phyloP scores from a whole-genome alignment of 2,113 vertebrate species.

The Pachyramphus minor region DNA sequence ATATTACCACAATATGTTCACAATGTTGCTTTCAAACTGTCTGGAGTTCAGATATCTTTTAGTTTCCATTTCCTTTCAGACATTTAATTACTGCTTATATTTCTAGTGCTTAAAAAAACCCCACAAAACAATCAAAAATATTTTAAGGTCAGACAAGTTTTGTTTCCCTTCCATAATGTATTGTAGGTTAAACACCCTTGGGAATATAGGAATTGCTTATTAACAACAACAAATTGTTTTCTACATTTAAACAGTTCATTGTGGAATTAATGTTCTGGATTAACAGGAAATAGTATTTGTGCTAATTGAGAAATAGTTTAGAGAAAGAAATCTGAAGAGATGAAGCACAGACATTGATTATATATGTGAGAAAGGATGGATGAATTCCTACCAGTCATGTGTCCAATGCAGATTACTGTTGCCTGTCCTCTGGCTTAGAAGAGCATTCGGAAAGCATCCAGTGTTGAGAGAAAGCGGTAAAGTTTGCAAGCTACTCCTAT shows the following conservation, averaged over 20 bases:
- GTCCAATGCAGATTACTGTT: neutral
- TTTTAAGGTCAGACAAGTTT: neutral
- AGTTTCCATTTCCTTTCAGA: neutral
- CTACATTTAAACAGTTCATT: neutral
- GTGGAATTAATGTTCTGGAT: neutral
- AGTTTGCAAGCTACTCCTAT: neutral
- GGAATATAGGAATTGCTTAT: neutral
- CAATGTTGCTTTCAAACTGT: neutral
- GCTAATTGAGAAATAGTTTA: neutral
- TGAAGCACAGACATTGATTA: neutral
- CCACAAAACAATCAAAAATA: neutral
- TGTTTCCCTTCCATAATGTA: neutral
- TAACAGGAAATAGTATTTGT: neutral
- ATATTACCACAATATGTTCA: fast-evolving
- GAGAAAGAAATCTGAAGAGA: neutral
- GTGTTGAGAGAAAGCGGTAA: neutral
- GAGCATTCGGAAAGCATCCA: neutral
- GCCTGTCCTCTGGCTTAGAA: neutral
- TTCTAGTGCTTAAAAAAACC: neutral
- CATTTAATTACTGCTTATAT: neutral
- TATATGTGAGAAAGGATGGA: neutral
- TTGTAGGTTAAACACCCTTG: neutral
- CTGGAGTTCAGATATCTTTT: neutral
- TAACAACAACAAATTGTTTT: neutral
- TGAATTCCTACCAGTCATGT: neutral